Base-by-base conservation (phyloP, 2,797 vertebrate species). In the Crenuchus spilurus region DNA sequence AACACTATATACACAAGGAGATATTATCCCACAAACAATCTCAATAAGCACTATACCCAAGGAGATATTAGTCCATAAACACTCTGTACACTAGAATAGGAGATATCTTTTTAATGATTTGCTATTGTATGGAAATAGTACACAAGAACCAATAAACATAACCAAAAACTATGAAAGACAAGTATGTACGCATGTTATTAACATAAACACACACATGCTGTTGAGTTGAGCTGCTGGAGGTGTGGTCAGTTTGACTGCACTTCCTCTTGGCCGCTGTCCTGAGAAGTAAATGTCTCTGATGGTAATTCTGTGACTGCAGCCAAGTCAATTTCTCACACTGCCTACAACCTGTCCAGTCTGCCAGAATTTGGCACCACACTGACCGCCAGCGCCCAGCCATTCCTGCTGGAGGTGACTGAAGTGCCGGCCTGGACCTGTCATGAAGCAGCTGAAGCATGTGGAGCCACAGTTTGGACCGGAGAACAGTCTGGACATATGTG, bases 291-390 rank as follows among this genome's bases (percentile, higher is more conserved):
- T 33, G 31, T 11, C 57, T 37, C 20, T 31, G 3, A 49, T 18
- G 41, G 31, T 49, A 58, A 42, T 24, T 28, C 37, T 26, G 48
- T n/a, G 33, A 33, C 54, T 8, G 30, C 24, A n/a, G 63, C 49
- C 28, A 75, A 81, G 46, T 72, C 42, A 39, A 30, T 72, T 74
- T 65, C 22, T 9, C 49, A 44, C 55, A 37, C 63, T 37, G 30
- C 20, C 31, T 24, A 22, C 48, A 55, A 46, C 37, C 16, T 11
- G 60, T 58, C 58, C 26, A 18, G 31, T 8, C 61, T 46, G 54
- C 9, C 28, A 68, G 18, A 60, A 35, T 26, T 52, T 74, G 74
- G 66, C 51, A 14, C 9, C 4, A 1, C 26, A 11, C 11, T 30
- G 22, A 9, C 49, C 54, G 9, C 20, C 51, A 61, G n/a, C n/a